Evolutionary conservation across 2,113 vertebrate genomes (phyloP).

Genomic region (Chitala chitala): DNA sequence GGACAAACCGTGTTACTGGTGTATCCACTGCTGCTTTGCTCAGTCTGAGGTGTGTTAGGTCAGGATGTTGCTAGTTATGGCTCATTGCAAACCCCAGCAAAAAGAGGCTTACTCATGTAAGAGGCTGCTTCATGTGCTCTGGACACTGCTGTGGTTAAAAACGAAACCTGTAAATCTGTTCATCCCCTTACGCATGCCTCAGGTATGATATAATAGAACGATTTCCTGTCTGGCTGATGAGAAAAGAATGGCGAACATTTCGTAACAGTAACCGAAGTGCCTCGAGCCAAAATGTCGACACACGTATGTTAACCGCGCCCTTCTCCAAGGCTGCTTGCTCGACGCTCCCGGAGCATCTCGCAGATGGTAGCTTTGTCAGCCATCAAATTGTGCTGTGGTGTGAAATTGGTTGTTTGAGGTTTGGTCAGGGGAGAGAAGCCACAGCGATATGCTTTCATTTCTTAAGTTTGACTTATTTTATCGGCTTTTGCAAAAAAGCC

Average conservation of each 20-base stretch:
- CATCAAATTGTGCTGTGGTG: conserved; percentile 9
- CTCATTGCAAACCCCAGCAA: too few relatives aligned
- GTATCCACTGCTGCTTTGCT: not conserved
- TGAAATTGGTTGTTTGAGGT: conserved; percentile 9
- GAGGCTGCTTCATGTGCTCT: not conserved
- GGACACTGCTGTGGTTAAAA: too few relatives aligned
- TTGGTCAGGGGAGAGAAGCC: conserved; percentile 17
- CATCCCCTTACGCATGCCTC: not conserved
- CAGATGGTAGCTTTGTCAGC: conserved; percentile 40
- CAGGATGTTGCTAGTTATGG: too few relatives aligned
- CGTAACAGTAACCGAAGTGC: conserved; percentile 10
- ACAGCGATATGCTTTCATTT: conserved; percentile 21
- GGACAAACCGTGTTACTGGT: not conserved
- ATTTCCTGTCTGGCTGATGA: conserved; percentile 1
- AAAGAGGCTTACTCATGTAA: not conserved
- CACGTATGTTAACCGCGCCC: conserved; percentile 33
- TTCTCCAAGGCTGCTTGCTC: conserved; percentile 11
- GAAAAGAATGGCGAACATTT: conserved; percentile 27
- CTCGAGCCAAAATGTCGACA: conserved; percentile 7
- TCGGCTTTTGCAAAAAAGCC: too few relatives aligned
- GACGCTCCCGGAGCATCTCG: conserved; percentile 29
- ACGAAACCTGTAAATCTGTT: too few relatives aligned
- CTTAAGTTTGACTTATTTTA: too few relatives aligned
- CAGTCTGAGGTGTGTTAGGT: too few relatives aligned
- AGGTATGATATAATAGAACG: not conserved